Evolutionary conservation across 2,113 vertebrate species (phyloP).

Genomic region (Pelobates fuscus): DNA sequence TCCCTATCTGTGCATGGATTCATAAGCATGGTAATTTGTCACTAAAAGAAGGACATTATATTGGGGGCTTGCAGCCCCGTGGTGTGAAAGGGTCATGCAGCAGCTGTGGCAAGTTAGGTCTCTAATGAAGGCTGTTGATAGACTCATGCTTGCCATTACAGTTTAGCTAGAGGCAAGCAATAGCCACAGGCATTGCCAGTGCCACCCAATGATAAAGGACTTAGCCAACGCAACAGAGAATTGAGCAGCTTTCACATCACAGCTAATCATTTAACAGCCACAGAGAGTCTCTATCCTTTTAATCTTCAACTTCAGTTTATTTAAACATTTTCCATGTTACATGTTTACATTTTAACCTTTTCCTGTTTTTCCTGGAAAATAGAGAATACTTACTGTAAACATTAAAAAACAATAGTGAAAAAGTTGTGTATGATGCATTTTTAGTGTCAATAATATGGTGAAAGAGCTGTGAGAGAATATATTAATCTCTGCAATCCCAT

Average conservation of each 20-base stretch:
- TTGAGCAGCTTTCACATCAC: slow-evolving; percentile 76
- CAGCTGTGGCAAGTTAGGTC: slow-evolving; percentile 91
- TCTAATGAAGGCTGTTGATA: slow-evolving; percentile 94
- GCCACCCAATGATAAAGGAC: slow-evolving; percentile 96
- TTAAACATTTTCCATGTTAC: not conserved
- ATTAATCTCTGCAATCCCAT: slow-evolving; percentile 76
- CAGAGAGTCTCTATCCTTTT: slow-evolving; percentile 46
- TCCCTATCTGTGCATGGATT: slow-evolving; percentile 89
- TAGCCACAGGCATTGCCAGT: slow-evolving; percentile 91
- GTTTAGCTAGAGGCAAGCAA: slow-evolving; percentile 82
- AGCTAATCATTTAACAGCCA: slow-evolving; percentile 82
- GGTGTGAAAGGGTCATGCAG: slow-evolving; percentile 94
- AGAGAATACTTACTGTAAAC: too few species aligned
- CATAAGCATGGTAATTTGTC: slow-evolving; percentile 99
- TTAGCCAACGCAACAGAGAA: slow-evolving; percentile 83
- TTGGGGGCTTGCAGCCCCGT: slow-evolving; percentile 83
- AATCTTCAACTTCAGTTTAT: slow-evolving; percentile 34
- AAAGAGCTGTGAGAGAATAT: slow-evolving; percentile 69
- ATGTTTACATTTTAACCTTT: slow-evolving; percentile 27
- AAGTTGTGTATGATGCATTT: slow-evolving; percentile 69
- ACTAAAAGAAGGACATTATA: slow-evolving; percentile 88
- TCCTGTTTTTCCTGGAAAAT: slow-evolving; percentile 34
- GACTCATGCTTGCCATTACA: slow-evolving; percentile 80
- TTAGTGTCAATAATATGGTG: slow-evolving; percentile 70
- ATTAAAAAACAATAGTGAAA: not conserved